A percentile compares a stretch with the other conserved stretches of the same genome.
phyloP scores from a whole-genome alignment of 2,888 invertebrate species.

The Nebria salina region DNA sequence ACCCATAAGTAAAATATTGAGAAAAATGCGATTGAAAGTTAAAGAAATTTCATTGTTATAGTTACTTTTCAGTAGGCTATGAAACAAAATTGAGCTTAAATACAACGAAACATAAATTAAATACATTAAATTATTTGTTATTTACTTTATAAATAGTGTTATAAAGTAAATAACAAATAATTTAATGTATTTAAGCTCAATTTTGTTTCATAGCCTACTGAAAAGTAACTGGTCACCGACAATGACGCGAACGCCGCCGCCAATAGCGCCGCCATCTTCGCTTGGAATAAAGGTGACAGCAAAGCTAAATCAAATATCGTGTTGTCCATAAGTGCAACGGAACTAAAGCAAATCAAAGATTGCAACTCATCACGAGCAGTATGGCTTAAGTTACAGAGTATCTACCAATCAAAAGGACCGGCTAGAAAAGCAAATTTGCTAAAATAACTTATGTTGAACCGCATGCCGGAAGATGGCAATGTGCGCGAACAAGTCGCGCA shows the following conservation, averaged over 20 bases:
- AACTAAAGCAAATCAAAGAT: no score
- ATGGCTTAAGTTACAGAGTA: constrained; percentile 51
- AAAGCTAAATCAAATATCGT: neutral
- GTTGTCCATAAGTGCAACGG: neutral
- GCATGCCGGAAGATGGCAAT: constrained; percentile 53
- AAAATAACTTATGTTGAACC: constrained; percentile 53
- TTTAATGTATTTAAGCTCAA: no score
- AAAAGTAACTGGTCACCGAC: neutral
- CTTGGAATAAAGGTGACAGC: neutral
- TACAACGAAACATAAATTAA: no score
- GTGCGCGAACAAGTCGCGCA: constrained; percentile 53
- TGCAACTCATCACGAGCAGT: constrained; percentile 50
- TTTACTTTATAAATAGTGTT: no score
- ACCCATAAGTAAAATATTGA: no score
- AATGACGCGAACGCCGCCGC: neutral
- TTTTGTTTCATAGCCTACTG: no score
- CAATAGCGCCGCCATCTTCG: neutral
- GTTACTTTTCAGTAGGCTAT: no score
- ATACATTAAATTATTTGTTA: no score
- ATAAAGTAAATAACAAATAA: no score
- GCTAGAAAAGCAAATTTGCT: constrained; percentile 56
- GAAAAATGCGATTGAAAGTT: no score
- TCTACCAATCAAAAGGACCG: constrained; percentile 55
- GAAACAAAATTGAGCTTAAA: neutral
- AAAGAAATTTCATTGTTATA: no score